A percentile compares a stretch with the other conserved stretches of the same genome.
Conservation (phyloP, 64 coral and sea anemone genomes). For the Orbicella faveolata region DNA sequence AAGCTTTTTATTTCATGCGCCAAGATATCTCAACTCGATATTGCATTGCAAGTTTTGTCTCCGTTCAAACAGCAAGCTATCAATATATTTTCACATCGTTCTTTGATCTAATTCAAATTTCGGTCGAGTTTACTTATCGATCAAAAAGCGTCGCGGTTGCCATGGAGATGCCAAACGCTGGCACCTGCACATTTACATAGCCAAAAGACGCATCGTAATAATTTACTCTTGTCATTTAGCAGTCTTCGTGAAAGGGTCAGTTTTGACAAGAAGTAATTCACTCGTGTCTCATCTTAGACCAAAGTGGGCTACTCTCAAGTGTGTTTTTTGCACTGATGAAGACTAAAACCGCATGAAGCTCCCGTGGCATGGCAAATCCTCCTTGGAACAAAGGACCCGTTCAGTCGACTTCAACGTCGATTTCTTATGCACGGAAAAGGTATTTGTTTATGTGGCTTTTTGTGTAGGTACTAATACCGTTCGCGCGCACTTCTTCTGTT, state of each 20-base stretch:
- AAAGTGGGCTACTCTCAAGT: conserved; percentile 6
- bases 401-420: background rate
- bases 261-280: conserved; percentile 22
- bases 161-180: background rate
- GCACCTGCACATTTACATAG: conserved; percentile 45
- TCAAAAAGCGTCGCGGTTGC: background rate
- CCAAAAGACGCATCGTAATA: conserved; percentile 4
- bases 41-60: background rate
- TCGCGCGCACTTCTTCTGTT: background rate
- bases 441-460: conserved; percentile 16
- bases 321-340: background rate
- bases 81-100: background rate
- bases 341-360: conserved; percentile 6
- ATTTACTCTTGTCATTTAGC: background rate
- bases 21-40: background rate
- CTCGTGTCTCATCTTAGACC: background rate
- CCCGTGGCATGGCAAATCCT: conserved; percentile 16
- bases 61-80: background rate
- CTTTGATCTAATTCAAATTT: background rate
- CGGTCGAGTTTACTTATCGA: conserved; percentile 11
- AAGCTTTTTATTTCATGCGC: background rate
- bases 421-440: conserved; percentile 30
- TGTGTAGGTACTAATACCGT: background rate
- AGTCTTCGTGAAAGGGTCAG: conserved; percentile 29
- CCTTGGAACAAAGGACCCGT: conserved; percentile 29